A percentile compares a stretch with the other conserved stretches of the same genome.
These are phyloP conservation scores for Corvus hawaiiensis DNA, from an alignment of 2,113 vertebrate species.

Conservation along the genomic window DNA sequence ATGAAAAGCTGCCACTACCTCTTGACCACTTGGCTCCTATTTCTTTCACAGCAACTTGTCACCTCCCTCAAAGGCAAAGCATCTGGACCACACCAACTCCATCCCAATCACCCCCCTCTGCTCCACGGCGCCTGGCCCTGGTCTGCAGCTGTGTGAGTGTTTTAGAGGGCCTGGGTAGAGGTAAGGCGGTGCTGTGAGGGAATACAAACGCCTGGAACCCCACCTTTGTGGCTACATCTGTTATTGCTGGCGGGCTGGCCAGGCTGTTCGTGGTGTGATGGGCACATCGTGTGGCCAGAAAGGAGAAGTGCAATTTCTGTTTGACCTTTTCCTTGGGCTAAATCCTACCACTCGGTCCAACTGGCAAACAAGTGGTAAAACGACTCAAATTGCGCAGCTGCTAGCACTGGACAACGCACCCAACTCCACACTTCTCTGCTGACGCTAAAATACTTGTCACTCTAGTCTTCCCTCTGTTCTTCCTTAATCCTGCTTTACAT, in stretches of 20 bases:
- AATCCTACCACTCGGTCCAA: neutral
- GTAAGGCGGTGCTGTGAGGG: neutral
- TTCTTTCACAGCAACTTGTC: neutral
- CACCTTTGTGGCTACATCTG: neutral
- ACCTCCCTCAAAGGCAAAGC: neutral
- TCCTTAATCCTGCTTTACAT: neutral
- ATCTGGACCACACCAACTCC: neutral
- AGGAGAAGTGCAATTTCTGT: neutral
- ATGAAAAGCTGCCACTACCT: neutral
- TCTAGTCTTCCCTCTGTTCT: neutral
- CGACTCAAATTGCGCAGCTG: neutral
- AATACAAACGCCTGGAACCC: too few relatives aligned
- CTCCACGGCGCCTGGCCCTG: neutral
- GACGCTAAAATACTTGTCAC: neutral
- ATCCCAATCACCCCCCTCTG: neutral
- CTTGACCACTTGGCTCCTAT: neutral
- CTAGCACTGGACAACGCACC: neutral
- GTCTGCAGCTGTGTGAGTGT: neutral
- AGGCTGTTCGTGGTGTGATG: neutral
- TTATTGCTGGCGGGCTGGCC: neutral
- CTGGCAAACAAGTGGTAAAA: neutral
- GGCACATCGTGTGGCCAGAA: slow-evolving; percentile 47
- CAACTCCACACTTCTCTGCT: neutral
- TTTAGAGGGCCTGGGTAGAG: neutral
- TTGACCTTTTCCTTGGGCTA: neutral